Evolutionary conservation across 2,797 vertebrate species (phyloP), one percentile per base, ranked within the genome.

Genomic region (Sebastes nivosus): DNA sequence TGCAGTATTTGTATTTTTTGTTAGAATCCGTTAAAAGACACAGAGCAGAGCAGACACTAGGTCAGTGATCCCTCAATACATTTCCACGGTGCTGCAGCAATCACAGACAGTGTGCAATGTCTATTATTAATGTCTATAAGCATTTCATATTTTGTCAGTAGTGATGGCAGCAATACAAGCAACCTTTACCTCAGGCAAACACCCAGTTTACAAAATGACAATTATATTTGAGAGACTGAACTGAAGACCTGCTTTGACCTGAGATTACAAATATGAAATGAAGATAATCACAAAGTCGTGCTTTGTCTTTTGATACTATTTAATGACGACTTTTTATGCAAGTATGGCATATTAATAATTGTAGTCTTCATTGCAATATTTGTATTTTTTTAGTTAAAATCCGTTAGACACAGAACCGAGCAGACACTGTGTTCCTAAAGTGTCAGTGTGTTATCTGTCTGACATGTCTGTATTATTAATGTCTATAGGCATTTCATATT

Each of bases 401-500:
- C 22, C 9, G 6, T 54, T 14, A 29, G 34, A 36, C 34, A 36
- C 29, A 25, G 9, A 54, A 16, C 5, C 8, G 22, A 34, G 50
- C 18, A 73, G 63, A 69, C 72, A 61, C 72, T 66, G 67, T 57
- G 67, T 50, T 84, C 84, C 86, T 12, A 65, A 87, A 73, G 54
- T 69, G 76, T 75, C 63, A 79, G 34, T 11, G 34, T 12, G 34
- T 36, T 36, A 36, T 36, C 34, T 11, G 34, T 12, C 34, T 36
- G 34, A 36, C 34, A 36, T 36, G 34, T 36, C 34, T 57, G 7
- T 24, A n/a, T 3, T 63, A 55, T 38, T 38, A 38, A 38, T 6
- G 12, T 46, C 14, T 18, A 18, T 18, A 18, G 30, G 9, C 10
- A 57, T 70, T 66, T 25, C 8, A 22, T 13, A 58, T 34, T 55